Base-by-base conservation (phyloP, 2,888 invertebrate species). In the Tortricodes alternella region DNA sequence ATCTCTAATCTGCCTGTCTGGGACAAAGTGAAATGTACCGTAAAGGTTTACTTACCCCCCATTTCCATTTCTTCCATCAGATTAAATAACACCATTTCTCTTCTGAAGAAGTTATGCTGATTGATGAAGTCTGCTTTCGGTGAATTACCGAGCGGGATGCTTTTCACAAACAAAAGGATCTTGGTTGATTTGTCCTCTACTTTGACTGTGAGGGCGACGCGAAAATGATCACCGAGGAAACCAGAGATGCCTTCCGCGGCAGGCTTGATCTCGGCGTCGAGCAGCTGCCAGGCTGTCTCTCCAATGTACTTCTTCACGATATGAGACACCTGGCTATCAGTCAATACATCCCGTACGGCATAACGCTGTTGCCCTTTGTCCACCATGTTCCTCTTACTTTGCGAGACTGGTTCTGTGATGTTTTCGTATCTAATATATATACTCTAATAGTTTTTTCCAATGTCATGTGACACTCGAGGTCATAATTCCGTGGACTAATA, bases 181-280 rank as follows among this genome's bases (percentile, higher is more conserved):
- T 65, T 60, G 39, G 61, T 62, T 2, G 59, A 18, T 0, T 59
- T 9, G 0, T 63, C 74, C 1, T 59, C 55, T 0, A 64, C 63
- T 23, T 63, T 53, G 8, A 82, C 74, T 6, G 65, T 60, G 0
- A 88, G 52, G 0, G 66, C 65, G 2, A 73, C 70, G 18, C 74
- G 67, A 7, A 78, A 65, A 59, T 89, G 87, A 44, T 86, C 87
- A 2, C 81, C 87, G 0, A 88, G 70, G 63, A 82, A 87, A 0
- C 88, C 88, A 0, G 76, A 71, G 0, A 87, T 39, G 0, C 86
- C 86, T 0, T 74, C 71, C 0, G 68, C 49, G 0, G 85, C 83
- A 0, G 76, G 66, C 9, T 46, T 66, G 7, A 80, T 50, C 1
- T 74, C 66, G 23, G 69, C 61, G 0, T 65, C 65, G 0, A 73